phyloP scores from a whole-genome alignment of 2,888 invertebrate species.

The Tolmerus cingulatus region DNA sequence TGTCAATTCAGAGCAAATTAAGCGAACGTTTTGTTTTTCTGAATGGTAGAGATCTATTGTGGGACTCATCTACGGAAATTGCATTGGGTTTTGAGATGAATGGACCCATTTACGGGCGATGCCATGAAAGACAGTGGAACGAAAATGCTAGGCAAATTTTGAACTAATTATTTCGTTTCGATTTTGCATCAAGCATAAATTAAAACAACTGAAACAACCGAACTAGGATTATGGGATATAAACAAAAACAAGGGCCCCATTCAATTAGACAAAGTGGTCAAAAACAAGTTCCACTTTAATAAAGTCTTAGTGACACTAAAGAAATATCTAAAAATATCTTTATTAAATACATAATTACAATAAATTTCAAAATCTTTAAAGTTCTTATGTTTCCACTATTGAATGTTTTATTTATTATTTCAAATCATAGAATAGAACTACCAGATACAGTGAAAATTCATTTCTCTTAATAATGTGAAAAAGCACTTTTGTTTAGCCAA shows the following conservation, averaged over 20 bases:
- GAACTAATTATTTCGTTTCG: neutral
- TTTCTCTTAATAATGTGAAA: too few species aligned
- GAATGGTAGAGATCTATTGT: neutral
- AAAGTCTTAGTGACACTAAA: too few species aligned
- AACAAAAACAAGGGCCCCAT: neutral
- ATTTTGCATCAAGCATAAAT: neutral
- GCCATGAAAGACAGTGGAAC: neutral
- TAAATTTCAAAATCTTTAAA: too few species aligned
- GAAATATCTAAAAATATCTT: too few species aligned
- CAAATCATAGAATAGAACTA: too few species aligned
- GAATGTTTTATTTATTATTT: too few species aligned
- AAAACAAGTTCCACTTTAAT: neutral
- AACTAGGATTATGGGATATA: neutral
- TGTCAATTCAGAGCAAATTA: neutral
- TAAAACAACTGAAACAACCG: neutral
- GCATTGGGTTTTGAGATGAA: neutral
- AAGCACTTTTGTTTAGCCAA: too few species aligned
- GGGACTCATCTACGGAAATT: neutral
- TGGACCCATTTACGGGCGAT: neutral
- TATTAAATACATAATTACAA: too few species aligned
- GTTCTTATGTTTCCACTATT: too few species aligned
- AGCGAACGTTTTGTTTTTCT: neutral
- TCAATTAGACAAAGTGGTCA: neutral
- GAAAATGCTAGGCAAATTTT: neutral
- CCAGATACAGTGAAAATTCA: too few species aligned